Evolutionary conservation across 2,797 vertebrate genomes (phyloP).

Genomic region (Epinephelus coioides): DNA sequence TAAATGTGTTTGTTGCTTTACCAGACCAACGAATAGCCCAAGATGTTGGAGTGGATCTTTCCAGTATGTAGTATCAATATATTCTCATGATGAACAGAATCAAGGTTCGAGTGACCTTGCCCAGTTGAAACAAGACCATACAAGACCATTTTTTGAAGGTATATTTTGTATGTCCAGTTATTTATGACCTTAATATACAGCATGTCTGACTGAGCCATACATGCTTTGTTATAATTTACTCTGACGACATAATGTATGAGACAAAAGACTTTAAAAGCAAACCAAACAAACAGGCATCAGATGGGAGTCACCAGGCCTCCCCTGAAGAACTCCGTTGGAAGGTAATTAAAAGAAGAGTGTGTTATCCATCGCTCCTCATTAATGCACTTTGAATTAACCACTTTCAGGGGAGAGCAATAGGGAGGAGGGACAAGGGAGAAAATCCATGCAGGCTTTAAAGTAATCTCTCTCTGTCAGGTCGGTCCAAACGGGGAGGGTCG

Average conservation of each 20-base stretch:
- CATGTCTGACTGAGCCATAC: conserved; percentile 3
- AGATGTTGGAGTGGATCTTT: neutral
- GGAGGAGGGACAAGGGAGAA: conserved; percentile 74
- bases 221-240: conserved; percentile 15
- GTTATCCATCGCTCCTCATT: conserved; percentile 86
- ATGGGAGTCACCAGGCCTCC: conserved; percentile 67
- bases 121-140: neutral
- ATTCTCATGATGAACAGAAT: neutral
- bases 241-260: neutral
- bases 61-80: neutral
- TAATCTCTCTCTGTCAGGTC: conserved; percentile 86
- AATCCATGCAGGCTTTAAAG: conserved; percentile 82
- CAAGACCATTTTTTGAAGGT: neutral
- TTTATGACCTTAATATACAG: conserved; percentile 1
- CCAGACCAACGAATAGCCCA: neutral
- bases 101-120: neutral
- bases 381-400: conserved; percentile 79
- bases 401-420: conserved; percentile 71
- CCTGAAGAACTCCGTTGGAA: conserved; percentile 71
- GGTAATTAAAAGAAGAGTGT: conserved; percentile 84
- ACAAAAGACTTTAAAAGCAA: conserved; percentile 49
- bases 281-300: conserved; percentile 62
- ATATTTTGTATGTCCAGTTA: neutral
- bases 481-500: conserved; percentile 84
- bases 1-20: conserved; percentile 21